Evolutionary conservation across 2,113 vertebrate species (phyloP).

Genomic region (Crotalus viridis): DNA sequence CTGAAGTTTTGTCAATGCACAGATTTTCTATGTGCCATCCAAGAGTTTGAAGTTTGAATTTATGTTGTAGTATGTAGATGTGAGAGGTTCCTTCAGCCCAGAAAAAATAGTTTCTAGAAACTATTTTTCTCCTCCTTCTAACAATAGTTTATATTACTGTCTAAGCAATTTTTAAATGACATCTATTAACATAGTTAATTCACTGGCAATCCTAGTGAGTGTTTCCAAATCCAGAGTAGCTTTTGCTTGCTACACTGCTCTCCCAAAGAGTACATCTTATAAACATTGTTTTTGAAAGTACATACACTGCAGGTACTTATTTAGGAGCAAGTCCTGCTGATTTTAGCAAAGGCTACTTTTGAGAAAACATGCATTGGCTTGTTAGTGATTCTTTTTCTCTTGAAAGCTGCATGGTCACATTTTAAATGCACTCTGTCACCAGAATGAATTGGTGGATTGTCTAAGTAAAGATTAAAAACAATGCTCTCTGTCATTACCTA

Average conservation of each 20-base stretch:
- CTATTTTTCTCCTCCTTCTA: not conserved
- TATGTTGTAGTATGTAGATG: not conserved
- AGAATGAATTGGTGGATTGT: not conserved
- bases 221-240: not conserved
- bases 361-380: not conserved
- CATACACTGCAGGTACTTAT: not conserved
- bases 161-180: not conserved
- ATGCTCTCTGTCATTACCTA: not conserved
- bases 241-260: not conserved
- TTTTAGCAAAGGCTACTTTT: not conserved
- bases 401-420: not conserved
- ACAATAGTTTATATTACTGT: not conserved
- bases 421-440: not conserved
- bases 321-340: not conserved
- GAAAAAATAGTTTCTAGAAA: not conserved
- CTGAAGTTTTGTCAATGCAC: not conserved
- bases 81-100: not conserved
- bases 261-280: not conserved
- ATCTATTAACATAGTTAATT: not conserved
- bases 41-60: not conserved
- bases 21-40: not conserved
- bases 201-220: not conserved
- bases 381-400: not conserved
- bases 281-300: not conserved
- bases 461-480: not conserved